A percentile compares a stretch with the other conserved stretches of the same genome.
Evolutionary conservation across 2,113 vertebrate genomes (phyloP).

Genomic region (Oryzias curvinotus): DNA sequence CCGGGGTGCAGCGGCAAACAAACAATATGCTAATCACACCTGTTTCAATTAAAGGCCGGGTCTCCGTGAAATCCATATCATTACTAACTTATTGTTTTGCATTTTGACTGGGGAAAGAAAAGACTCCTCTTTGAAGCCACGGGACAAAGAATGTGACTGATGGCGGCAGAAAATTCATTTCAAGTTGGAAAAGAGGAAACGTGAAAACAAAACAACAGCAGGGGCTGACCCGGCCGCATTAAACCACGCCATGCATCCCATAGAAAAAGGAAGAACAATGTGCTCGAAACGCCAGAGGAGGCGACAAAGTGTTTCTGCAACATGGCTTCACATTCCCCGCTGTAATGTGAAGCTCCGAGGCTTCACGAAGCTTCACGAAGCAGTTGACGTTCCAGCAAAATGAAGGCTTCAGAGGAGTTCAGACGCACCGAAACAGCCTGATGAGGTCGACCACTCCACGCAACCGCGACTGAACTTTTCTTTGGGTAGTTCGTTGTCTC

Average conservation of each 20-base stretch:
- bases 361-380: no score
- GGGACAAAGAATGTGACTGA: slow-evolving; percentile 10
- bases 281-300: no score
- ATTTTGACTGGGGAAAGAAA: slow-evolving; percentile 25
- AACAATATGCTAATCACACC: slow-evolving; percentile 66
- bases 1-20: slow-evolving; percentile 39
- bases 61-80: slow-evolving; percentile 49
- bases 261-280: background rate
- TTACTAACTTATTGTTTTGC: slow-evolving; percentile 44
- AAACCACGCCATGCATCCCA: background rate
- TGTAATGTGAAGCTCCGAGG: no score
- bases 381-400: no score
- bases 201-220: background rate
- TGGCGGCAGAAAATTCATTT: background rate
- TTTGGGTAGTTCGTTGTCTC: no score
- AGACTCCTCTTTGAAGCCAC: slow-evolving; percentile 27
- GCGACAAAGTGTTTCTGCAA: no score
- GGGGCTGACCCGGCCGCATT: background rate
- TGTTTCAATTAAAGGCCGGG: slow-evolving; percentile 55
- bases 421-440: no score
- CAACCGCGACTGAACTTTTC: no score
- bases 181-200: background rate
- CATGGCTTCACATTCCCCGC: no score
- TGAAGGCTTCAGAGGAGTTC: no score
- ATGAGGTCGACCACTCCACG: no score